A percentile compares a stretch with the other conserved stretches of the same genome.
Evolutionary conservation across 2,888 invertebrate genomes (phyloP).

Genomic region (Drosophila stalkeri): DNA sequence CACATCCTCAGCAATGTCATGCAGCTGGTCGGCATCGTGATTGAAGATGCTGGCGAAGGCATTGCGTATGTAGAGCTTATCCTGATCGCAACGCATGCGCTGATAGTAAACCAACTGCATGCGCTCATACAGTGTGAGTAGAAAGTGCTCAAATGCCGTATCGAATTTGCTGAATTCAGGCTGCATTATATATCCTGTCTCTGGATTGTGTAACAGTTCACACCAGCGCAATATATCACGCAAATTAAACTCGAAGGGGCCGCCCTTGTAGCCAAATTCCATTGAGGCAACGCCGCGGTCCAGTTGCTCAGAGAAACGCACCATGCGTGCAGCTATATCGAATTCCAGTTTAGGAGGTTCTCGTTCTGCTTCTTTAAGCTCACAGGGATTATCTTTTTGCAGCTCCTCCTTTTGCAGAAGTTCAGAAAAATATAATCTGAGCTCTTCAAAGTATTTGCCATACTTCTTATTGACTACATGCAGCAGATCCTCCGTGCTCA

Average conservation of each 20-base stretch:
- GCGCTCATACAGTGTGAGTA: slow-evolving; percentile 83
- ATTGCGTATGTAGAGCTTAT: slow-evolving; percentile 89
- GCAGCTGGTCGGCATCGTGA: slow-evolving; percentile 82
- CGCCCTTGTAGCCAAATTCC: slow-evolving; percentile 92
- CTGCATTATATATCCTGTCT: slow-evolving; percentile 78
- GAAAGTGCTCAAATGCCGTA: slow-evolving; percentile 67
- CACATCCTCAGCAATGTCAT: slow-evolving; percentile 86
- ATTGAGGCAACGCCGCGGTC: slow-evolving; percentile 88
- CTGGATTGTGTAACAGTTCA: slow-evolving; percentile 87
- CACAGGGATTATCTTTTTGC: slow-evolving; percentile 62
- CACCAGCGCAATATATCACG: slow-evolving; percentile 98
- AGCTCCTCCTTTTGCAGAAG: slow-evolving; percentile 40
- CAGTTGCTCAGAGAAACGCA: slow-evolving; percentile 91
- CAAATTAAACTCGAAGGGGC: slow-evolving; percentile 99
- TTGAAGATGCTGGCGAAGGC: slow-evolving; percentile 86
- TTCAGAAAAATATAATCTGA: slow-evolving; percentile 56
- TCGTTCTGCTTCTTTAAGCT: slow-evolving; percentile 32
- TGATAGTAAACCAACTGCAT: slow-evolving; percentile 93
- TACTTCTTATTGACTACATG: slow-evolving; percentile 84
- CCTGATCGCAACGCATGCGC: slow-evolving; percentile 92
- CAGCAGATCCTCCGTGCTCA: slow-evolving; percentile 88
- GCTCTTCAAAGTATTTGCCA: slow-evolving; percentile 68
- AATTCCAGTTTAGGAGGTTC: slow-evolving; percentile 29
- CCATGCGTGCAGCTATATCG: slow-evolving; percentile 89
- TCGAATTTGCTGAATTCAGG: slow-evolving; percentile 32